These are phyloP conservation scores for Vanacampus margaritifer DNA, from an alignment of 2,113 vertebrate species.

Conservation along the genomic window DNA sequence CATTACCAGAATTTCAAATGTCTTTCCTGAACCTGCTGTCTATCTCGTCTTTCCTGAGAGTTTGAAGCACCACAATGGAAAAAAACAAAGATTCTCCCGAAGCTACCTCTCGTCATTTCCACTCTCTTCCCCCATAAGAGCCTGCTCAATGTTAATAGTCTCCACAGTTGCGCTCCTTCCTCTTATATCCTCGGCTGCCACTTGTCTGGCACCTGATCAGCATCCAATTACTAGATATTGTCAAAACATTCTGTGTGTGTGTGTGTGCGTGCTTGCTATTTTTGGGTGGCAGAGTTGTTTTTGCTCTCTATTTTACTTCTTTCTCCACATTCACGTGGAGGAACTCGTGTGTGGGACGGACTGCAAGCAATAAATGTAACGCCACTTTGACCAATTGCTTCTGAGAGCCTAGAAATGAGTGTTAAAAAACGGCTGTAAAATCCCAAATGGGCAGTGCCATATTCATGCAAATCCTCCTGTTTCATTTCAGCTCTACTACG, in stretches of 20 bases:
- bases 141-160: slow-evolving; percentile 24
- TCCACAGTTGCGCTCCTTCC: slow-evolving; percentile 12
- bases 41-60: background rate
- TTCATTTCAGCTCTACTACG: background rate
- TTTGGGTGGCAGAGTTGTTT: slow-evolving; percentile 5
- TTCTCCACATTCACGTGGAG: background rate
- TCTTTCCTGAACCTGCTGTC: background rate
- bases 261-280: background rate
- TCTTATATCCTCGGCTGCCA: slow-evolving; percentile 19
- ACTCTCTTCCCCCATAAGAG: background rate
- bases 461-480: background rate
- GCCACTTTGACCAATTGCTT: background rate
- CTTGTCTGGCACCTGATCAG: slow-evolving; percentile 21
- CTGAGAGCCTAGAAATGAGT: background rate
- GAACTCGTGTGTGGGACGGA: background rate
- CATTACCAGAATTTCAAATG: background rate
- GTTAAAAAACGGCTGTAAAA: background rate
- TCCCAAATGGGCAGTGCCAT: background rate
- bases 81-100: slow-evolving; percentile 6
- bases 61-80: background rate
- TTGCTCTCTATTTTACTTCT: background rate
- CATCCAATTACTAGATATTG: slow-evolving; percentile 3
- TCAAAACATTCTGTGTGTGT: background rate
- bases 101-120: slow-evolving; percentile 9
- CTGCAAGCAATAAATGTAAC: too few relatives aligned